Conservation (phyloP, 2,797 vertebrate species). For the Ptychadena robeensis region DNA sequence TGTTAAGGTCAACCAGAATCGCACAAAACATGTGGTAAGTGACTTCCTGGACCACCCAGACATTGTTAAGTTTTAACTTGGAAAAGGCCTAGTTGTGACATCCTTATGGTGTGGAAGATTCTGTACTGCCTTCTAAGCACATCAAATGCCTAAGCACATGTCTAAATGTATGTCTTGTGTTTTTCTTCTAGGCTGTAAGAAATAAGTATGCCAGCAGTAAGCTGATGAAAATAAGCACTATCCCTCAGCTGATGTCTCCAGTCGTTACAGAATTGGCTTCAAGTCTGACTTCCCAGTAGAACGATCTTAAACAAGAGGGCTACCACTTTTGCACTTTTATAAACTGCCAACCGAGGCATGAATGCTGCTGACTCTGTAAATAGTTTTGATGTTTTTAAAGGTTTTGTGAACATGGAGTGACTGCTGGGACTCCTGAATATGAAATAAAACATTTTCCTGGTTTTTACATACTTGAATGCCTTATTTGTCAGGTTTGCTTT, state of each 20-base stretch:
- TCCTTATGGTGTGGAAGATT: too few species aligned
- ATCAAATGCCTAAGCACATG: too few species aligned
- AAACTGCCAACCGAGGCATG: not conserved
- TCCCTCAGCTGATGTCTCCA: conserved; percentile 80
- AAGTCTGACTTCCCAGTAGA: conserved; percentile 4
- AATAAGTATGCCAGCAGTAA: conserved; percentile 89
- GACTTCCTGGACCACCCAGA: too few species aligned
- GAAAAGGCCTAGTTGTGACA: too few species aligned
- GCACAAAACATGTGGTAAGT: conserved; percentile 75
- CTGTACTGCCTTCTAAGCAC: too few species aligned
- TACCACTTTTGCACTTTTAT: conserved; percentile 57
- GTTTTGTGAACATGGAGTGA: conserved; percentile 46
- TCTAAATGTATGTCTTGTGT: too few species aligned
- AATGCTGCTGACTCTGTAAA: conserved; percentile 65
- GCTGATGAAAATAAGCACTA: conserved; percentile 84
- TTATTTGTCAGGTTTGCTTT: too few species aligned
- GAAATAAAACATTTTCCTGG: conserved; percentile 64
- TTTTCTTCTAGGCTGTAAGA: conserved; percentile 81
- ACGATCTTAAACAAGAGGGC: not conserved
- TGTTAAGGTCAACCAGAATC: conserved; percentile 72
- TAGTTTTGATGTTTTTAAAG: conserved; percentile 42
- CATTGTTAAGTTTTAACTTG: too few species aligned
- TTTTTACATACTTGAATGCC: not conserved
- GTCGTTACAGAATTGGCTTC: conserved; percentile 78
- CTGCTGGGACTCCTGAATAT: conserved; percentile 39